Conservation (phyloP, 2,888 invertebrate species). For the Mimas tiliae region DNA sequence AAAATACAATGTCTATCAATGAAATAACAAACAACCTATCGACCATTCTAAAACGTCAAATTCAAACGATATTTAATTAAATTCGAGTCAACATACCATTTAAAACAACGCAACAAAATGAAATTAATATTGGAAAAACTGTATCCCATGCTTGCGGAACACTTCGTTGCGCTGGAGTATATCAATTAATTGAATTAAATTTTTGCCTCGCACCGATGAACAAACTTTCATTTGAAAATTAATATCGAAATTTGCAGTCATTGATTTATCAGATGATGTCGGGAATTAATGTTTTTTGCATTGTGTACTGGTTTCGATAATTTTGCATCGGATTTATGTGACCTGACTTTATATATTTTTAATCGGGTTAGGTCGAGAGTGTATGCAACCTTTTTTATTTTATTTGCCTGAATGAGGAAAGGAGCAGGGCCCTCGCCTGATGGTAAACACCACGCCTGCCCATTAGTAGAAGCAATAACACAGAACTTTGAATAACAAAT, state of each 20-base stretch:
- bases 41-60: background rate
- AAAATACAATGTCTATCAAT: no score
- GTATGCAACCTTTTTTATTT: no score
- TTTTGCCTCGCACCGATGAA: constrained; percentile 44
- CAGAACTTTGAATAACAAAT: no score
- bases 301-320: background rate
- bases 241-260: constrained; percentile 34
- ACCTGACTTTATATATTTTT: background rate
- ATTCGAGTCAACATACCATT: constrained; percentile 11
- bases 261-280: constrained; percentile 24
- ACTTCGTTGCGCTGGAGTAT: constrained; percentile 41
- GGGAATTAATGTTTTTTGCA: constrained; percentile 1
- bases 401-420: no score
- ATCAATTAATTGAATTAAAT: constrained; percentile 61
- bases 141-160: constrained; percentile 39
- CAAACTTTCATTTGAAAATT: constrained; percentile 43
- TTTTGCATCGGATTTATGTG: background rate
- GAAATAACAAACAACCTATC: background rate
- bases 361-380: no score
- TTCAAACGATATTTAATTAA: constrained; percentile 29
- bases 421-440: no score
- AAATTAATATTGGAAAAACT: constrained; percentile 52
- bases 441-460: no score
- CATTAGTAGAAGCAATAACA: no score
- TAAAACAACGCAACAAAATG: constrained; percentile 34